Base-by-base conservation (phyloP, 2,797 vertebrate genomes). In the Delichon dasypus region DNA sequence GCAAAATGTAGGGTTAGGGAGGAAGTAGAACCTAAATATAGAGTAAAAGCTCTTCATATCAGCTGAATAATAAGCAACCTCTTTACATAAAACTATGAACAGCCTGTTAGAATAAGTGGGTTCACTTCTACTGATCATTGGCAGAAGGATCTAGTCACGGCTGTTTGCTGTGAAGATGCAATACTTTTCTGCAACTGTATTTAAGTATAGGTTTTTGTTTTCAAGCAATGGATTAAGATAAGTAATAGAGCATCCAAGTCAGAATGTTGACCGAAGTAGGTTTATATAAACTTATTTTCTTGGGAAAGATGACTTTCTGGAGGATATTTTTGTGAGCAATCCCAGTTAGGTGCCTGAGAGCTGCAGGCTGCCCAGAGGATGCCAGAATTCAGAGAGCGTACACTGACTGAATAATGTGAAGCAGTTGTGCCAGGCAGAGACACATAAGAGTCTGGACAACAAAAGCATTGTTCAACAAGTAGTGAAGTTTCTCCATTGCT, bases 401-500 rank as follows among this genome's bases (percentile, higher is more conserved):
- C 67, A 1, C 18, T 73, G 54, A 13, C 17, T 22, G 88, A 81
- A 75, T 92, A 67, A 93, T 85, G 90, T 72, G 22, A n/a, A 72
- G 79, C 54, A 10, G 72, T 79, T 90, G 97, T 98, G 97, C 97
- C 98, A 97, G 97, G 97, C 97, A 87, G 96, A 95, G 97, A 96
- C 7, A 17, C 29, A 29, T 29, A 53, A 78, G 91, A 73, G 65
- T n/a, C 82, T 68, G 72, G 84, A 97, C 94, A 96, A 96, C 96
- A 84, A 95, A 87, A 82, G 95, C 95, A 55, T 97, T 98, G 95
- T 97, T 97, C 90, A 91, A 86, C 83, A 89, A 94, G 88, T 96
- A 80, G 83, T 92, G 82, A 83, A 81, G 83, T 85, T 66, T 62
- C 64, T 65, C 45, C 34, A 0, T 45, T 48, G 50, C 74, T 89